phyloP scores from a whole-genome alignment of 53 echinoderm and acorn worm genomes.

The Paracentrotus lividus region DNA sequence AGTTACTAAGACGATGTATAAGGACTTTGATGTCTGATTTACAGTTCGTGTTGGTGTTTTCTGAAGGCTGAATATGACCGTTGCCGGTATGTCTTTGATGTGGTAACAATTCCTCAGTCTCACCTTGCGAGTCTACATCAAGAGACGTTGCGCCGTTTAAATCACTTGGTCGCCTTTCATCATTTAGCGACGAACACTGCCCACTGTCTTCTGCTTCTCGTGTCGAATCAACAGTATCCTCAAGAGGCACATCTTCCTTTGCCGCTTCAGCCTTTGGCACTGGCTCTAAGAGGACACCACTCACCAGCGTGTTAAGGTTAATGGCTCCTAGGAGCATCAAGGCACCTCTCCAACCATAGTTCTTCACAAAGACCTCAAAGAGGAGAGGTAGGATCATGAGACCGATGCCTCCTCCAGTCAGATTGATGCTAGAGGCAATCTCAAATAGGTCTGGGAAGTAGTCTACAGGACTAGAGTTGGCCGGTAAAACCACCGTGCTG shows the following conservation, averaged over 20 bases:
- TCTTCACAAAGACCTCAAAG: conserved; percentile 59
- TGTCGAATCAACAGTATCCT: background rate
- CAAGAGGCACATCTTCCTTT: background rate
- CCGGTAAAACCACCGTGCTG: conserved; percentile 62
- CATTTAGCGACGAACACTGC: background rate
- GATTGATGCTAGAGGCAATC: conserved; percentile 61
- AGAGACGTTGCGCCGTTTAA: background rate
- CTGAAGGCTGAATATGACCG: conserved; percentile 10
- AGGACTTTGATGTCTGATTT: conserved; percentile 22
- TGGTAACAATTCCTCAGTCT: conserved; percentile 24
- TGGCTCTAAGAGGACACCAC: conserved; percentile 61
- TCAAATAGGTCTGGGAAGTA: conserved; percentile 68
- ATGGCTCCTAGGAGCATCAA: conserved; percentile 61
- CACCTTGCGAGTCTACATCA: background rate
- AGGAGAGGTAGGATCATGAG: conserved; percentile 68
- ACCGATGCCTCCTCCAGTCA: conserved; percentile 57
- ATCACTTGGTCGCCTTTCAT: background rate
- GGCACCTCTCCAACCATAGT: conserved; percentile 62
- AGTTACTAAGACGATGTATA: background rate
- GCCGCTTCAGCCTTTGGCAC: conserved; percentile 1
- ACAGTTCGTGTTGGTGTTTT: conserved; percentile 62
- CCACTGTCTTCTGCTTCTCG: background rate
- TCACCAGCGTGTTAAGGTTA: conserved; percentile 60
- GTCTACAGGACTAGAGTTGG: conserved; percentile 62
- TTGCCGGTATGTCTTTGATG: conserved; percentile 22